Evolutionary conservation across 2,797 vertebrate genomes (phyloP).

Genomic region (Mormyrops attenuatus): DNA sequence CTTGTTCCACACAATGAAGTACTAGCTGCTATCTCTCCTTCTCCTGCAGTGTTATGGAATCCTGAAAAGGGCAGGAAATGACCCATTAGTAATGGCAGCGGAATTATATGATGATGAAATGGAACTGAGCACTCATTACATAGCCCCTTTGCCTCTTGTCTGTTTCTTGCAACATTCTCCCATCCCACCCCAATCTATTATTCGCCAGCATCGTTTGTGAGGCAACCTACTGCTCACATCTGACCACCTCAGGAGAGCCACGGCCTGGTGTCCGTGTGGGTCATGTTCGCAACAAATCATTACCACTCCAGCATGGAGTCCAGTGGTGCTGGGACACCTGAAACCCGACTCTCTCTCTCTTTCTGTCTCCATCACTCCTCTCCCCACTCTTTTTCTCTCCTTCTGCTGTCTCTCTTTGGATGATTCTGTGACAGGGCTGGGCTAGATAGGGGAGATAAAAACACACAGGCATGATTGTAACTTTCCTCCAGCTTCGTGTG

Average conservation of each 20-base stretch:
- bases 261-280: conserved; percentile 33
- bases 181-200: not conserved
- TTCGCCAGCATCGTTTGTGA: not conserved
- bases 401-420: not conserved
- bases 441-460: not conserved
- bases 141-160: not conserved
- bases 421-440: not conserved
- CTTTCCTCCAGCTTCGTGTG: not conserved
- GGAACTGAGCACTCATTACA: conserved; percentile 30
- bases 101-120: conserved; percentile 51
- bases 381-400: not conserved
- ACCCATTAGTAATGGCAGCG: conserved; percentile 43
- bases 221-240: conserved; percentile 20
- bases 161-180: not conserved
- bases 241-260: conserved; percentile 27
- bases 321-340: conserved; percentile 35
- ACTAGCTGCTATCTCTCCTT: conserved; percentile 16
- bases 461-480: not conserved
- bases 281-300: conserved; percentile 43
- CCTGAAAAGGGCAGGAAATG: conserved; percentile 43
- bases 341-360: conserved; percentile 28
- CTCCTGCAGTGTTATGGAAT: conserved; percentile 22
- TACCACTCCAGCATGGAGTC: conserved; percentile 35
- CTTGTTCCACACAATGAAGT: not conserved
- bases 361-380: conserved; percentile 18